These are phyloP conservation scores for Phyllostomus discolor DNA, from an alignment of 2,113 vertebrate species.

Conservation along the genomic window DNA sequence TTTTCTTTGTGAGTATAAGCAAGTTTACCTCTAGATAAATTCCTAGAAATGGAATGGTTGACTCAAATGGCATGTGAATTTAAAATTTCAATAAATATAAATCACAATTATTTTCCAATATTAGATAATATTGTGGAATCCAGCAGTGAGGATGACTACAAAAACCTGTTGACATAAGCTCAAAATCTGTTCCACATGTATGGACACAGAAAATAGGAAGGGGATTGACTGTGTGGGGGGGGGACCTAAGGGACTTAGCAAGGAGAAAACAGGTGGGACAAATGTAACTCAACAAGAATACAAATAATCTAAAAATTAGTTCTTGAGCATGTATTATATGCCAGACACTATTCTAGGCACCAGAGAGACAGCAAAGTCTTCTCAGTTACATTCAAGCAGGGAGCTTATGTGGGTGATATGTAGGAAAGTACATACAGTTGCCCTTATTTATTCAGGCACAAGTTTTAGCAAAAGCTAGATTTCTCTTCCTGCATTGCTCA, in stretches of 20 bases:
- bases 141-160: neutral
- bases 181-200: neutral
- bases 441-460: neutral
- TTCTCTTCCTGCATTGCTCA: neutral
- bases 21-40: neutral
- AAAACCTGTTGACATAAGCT: neutral
- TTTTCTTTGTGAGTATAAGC: neutral
- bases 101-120: neutral
- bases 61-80: neutral
- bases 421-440: neutral
- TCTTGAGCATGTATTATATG: neutral
- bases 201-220: too few species aligned
- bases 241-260: too few species aligned
- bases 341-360: neutral
- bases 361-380: neutral
- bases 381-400: neutral
- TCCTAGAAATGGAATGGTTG: neutral
- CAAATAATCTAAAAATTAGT: neutral
- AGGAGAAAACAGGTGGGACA: too few species aligned
- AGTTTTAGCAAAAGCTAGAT: neutral
- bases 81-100: neutral
- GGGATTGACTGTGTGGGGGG: too few species aligned
- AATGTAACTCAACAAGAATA: too few species aligned
- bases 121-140: neutral
- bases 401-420: neutral